Evolutionary conservation across 1,140 invertebrate genomes (phyloP), one percentile per base, ranked within the genome.

Genomic region (Aethina tumida): DNA sequence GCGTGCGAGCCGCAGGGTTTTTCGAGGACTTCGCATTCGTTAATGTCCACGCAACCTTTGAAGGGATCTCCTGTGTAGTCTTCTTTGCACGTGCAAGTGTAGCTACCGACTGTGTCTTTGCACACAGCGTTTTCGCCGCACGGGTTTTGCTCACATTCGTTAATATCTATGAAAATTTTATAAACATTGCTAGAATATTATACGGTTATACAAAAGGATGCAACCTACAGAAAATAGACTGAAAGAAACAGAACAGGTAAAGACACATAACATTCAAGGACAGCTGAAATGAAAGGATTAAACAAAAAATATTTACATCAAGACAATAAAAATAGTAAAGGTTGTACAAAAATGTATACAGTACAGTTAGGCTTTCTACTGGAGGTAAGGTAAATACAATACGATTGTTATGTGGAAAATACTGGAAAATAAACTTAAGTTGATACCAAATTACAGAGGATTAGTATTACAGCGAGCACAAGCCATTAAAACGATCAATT

Each of bases 81-180:
- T 43, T 79, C 71, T 58, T 79, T 77, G 61, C 89, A 94, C 39
- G 73, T 70, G 64, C 89, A 94, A 45, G 73, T 66, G 56, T 80
- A 93, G 62, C 85, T 88, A 31, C 90, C 90, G 27, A 84, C 60
- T 13, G 84, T 89, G 61, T 94, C 88, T 45, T 76, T 81, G 62
- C 90, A 95, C 34, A 82, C 66, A 14, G 88, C 83, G 56, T 92
- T 86, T 50, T 72, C 71, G 50, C 86, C 84, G 62, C 89, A 93
- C 18, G 84, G 82, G 63, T 79, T 85, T 64, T 73, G 75, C 59
- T 79, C 73, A 67, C 87, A 91, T 71, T 90, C 87, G 70, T 92
- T 84, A 64, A 90, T 71, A 77, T 90, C 87, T 91, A 58, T 39
- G 47, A 45, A 57, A 32, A 58, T 46, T 44, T 45, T 46, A 41